Evolutionary conservation across 2,888 invertebrate genomes (phyloP), one percentile per base, ranked within the genome.

Genomic region (Hoplodrina ambigua): DNA sequence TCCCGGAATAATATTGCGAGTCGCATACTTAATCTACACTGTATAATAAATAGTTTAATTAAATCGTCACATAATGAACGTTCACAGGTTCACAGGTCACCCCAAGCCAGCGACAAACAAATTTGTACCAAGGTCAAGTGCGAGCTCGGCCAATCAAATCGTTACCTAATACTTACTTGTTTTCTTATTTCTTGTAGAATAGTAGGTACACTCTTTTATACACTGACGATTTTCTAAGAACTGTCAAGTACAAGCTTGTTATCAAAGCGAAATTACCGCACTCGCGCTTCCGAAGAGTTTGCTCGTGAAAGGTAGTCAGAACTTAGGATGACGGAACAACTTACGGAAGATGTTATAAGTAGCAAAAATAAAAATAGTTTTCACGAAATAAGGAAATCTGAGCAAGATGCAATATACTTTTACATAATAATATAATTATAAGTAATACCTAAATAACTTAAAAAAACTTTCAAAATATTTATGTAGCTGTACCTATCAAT

Each of bases 71-170:
- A 87, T 88, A 85, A 87, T 88, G 87, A 87, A 77, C 77, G 77
- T 73, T 37, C 65, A 76, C 65, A 76, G 85, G 87, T 79, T 86
- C 81, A 83, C 72, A 86, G 89, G 89, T 90, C 88, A 91, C 72
- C 67, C 69, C 75, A 69, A 76, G 68, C 69, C 44, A 19, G 78
- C 72, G 88, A 88, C 89, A 91, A 92, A 92, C 88, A 90, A 87
- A 88, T 87, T 83, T 83, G 85, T 84, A 84, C 71, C 90, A 91
- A 93, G 93, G 92, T 90, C 92, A 92, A 91, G 90, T 85, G 84
- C 88, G 87, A 80, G 83, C 79, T 74, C 77, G 83, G 83, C 83
- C 83, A 87, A 88, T 85, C 79, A 83, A 76, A 69, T 67, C 63
- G 73, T 86, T 85, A 88, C 82, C 81, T 89, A 76, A 65, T 58